A percentile compares a stretch with the other conserved stretches of the same genome.
Conservation (phyloP, 2,113 vertebrate species). For the Clupea harengus region DNA sequence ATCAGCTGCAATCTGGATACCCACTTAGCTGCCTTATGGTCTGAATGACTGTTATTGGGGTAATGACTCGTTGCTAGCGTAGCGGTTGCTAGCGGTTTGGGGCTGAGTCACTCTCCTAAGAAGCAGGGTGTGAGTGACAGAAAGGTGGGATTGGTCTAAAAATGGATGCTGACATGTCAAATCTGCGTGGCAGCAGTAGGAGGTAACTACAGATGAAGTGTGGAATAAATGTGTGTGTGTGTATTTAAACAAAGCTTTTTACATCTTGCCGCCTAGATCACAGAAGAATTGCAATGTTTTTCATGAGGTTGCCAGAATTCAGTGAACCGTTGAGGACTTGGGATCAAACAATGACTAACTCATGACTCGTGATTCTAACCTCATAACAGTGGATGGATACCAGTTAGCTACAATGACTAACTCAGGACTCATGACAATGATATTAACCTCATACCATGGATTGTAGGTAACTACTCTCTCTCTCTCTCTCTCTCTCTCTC, state of each 20-base stretch:
- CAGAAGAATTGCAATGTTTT: neutral
- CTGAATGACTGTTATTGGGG: too few species aligned
- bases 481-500: neutral
- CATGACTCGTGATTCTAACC: too few species aligned
- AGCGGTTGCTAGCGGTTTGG: neutral
- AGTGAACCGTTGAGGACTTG: neutral
- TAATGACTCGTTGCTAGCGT: neutral
- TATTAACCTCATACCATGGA: too few species aligned
- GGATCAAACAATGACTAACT: too few species aligned
- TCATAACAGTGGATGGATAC: too few species aligned
- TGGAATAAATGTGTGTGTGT: neutral
- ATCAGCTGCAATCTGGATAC: neutral
- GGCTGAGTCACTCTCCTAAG: neutral
- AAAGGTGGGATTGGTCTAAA: neutral
- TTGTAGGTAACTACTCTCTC: neutral
- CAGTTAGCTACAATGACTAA: too few species aligned
- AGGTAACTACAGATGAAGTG: neutral
- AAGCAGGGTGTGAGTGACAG: neutral
- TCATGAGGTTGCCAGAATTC: neutral
- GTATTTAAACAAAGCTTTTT: neutral
- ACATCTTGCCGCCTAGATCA: neutral
- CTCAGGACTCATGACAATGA: too few species aligned
- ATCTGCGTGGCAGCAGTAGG: neutral
- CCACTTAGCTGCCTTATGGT: neutral
- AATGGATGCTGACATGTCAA: neutral